Conservation (phyloP, 2,113 vertebrate genomes). For the Arothron firmamentum region DNA sequence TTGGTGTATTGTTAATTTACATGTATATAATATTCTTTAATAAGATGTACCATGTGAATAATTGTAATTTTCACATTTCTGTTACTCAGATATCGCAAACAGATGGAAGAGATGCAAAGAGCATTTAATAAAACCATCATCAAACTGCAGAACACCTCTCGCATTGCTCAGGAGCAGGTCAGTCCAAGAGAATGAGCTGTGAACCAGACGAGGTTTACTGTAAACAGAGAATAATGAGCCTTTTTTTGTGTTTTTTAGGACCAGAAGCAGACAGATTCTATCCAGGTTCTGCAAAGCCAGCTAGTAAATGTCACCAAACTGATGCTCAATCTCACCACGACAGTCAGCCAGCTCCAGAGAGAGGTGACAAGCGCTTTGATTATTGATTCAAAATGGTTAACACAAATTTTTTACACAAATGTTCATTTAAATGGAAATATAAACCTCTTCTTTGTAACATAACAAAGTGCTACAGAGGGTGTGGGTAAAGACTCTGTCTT, state of each 20-base stretch:
- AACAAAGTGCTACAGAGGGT: no score
- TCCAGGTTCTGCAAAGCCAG: conserved; percentile 89
- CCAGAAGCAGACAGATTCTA: conserved; percentile 93
- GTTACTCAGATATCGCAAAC: conserved; percentile 88
- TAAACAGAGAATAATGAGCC: not conserved
- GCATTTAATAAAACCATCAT: conserved; percentile 99
- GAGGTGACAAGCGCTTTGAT: conserved; percentile 77
- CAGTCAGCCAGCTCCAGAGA: conserved; percentile 81
- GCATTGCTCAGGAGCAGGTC: conserved; percentile 96
- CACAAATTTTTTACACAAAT: no score
- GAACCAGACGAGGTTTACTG: not conserved
- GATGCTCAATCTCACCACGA: conserved; percentile 85
- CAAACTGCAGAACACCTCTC: conserved; percentile 97
- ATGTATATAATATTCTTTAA: no score
- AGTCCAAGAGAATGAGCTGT: not conserved
- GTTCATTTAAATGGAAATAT: no score
- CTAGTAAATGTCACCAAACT: conserved; percentile 89
- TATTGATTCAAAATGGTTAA: not conserved
- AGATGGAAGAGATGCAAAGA: conserved; percentile 99
- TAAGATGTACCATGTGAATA: no score
- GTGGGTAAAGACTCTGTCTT: no score
- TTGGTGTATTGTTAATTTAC: no score
- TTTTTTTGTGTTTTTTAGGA: conserved; percentile 76
- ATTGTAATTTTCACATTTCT: conserved; percentile 11
- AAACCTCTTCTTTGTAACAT: no score